Percentiles rank a stretch among this genome's conserved stretches.
Evolutionary conservation across 2,113 vertebrate genomes (phyloP).

Genomic region (Addax nasomaculatus): DNA sequence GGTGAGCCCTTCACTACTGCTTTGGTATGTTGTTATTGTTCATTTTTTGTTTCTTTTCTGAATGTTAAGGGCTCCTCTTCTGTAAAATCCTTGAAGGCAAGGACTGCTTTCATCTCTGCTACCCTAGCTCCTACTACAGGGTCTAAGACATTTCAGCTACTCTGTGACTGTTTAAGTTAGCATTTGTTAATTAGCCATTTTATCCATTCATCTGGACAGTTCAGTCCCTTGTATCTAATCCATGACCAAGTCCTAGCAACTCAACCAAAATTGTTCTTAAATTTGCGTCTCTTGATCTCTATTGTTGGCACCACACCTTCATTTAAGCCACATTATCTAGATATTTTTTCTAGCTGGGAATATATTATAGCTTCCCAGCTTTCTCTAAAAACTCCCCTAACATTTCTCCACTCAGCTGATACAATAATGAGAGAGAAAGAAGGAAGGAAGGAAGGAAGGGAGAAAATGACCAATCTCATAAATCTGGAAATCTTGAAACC

Average conservation of each 20-base stretch:
- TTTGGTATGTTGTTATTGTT: neutral
- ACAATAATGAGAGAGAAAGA: neutral
- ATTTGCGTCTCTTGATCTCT: neutral
- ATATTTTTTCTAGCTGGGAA: neutral
- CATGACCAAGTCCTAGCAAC: neutral
- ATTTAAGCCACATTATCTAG: neutral
- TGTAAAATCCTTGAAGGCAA: neutral
- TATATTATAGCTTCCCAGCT: neutral
- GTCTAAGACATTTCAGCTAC: neutral
- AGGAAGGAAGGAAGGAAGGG: neutral
- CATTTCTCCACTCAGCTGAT: neutral
- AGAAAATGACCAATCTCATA: neutral
- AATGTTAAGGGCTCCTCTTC: neutral
- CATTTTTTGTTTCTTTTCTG: neutral
- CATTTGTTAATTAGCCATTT: neutral
- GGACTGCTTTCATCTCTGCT: neutral
- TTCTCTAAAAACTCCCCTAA: neutral
- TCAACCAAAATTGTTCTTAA: neutral
- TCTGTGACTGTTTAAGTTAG: neutral
- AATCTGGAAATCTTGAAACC: conserved; percentile 4
- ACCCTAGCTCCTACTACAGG: neutral
- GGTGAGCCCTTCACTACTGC: neutral
- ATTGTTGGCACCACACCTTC: neutral
- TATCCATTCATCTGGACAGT: neutral
- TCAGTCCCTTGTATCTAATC: neutral